Evolutionary conservation across 2,113 vertebrate genomes (phyloP).

Genomic region (Callocephalon fimbriatum): DNA sequence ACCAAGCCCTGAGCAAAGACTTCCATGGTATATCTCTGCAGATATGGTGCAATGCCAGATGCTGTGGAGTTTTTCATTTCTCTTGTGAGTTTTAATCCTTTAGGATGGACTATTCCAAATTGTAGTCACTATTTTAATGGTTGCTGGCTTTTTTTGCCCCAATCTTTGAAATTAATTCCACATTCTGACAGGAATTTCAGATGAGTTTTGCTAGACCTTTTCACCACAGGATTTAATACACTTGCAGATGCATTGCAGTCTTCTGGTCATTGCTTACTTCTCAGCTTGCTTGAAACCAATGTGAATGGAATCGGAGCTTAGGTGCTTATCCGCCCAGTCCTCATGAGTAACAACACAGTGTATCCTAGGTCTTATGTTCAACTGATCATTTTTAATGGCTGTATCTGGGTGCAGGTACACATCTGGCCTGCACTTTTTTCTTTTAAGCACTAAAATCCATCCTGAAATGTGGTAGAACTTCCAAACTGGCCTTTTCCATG

Average conservation of each 20-base stretch:
- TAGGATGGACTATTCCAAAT: background rate
- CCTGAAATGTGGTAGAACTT: background rate
- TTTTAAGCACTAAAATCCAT: background rate
- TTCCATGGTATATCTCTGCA: background rate
- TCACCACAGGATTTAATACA: background rate
- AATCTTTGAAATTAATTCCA: background rate
- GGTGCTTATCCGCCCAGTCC: background rate
- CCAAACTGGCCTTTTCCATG: background rate
- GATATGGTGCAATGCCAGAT: background rate
- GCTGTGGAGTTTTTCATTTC: background rate
- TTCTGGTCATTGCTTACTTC: background rate
- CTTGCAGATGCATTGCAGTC: background rate
- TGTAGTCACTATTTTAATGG: background rate
- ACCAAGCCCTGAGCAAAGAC: background rate
- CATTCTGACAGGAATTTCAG: background rate
- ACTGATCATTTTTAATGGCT: background rate
- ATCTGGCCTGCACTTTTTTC: background rate
- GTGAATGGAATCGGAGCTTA: background rate
- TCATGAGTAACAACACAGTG: background rate
- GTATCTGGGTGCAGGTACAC: background rate
- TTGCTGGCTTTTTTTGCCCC: background rate
- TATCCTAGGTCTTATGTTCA: background rate
- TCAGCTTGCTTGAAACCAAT: background rate
- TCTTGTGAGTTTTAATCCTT: background rate
- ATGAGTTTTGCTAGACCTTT: background rate